phyloP scores from a whole-genome alignment of 2,113 vertebrate species.

The Shinisaurus crocodilurus region DNA sequence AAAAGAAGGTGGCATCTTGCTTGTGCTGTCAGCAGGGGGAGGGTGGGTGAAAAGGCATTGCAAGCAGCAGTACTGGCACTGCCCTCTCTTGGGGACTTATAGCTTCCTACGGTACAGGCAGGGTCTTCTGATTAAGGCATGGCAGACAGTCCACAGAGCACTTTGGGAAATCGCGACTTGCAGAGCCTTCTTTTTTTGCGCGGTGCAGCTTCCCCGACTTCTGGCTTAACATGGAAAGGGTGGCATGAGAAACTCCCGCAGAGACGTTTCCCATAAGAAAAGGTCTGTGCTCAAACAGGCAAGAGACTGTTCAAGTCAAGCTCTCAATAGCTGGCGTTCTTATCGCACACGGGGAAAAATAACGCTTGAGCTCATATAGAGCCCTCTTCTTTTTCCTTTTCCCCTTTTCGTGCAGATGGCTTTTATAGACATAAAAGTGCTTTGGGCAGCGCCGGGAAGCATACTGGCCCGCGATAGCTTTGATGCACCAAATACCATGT shows the following conservation, averaged over 20 bases:
- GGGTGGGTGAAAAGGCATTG: background rate
- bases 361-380: fast-evolving
- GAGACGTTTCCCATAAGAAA: background rate
- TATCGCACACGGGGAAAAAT: constrained; percentile 9
- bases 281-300: too few relatives aligned
- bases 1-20: too few relatives aligned
- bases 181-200: background rate
- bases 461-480: constrained; percentile 6
- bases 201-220: background rate
- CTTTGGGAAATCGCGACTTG: background rate
- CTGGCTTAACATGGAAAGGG: background rate
- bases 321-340: background rate
- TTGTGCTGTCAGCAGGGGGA: background rate
- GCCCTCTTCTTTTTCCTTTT: background rate
- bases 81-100: too few relatives aligned
- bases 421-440: background rate
- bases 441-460: background rate
- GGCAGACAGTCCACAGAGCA: background rate
- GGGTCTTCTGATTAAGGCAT: too few relatives aligned
- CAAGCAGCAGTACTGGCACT: background rate
- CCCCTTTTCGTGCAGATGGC: background rate
- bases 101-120: too few relatives aligned
- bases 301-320: background rate
- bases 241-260: background rate
- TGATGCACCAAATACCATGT: constrained; percentile 2